A percentile compares a stretch with the other conserved stretches of the same genome.
These are phyloP conservation scores for Picathartes gymnocephalus DNA, from an alignment of 2,113 vertebrate species.

Conservation along the genomic window DNA sequence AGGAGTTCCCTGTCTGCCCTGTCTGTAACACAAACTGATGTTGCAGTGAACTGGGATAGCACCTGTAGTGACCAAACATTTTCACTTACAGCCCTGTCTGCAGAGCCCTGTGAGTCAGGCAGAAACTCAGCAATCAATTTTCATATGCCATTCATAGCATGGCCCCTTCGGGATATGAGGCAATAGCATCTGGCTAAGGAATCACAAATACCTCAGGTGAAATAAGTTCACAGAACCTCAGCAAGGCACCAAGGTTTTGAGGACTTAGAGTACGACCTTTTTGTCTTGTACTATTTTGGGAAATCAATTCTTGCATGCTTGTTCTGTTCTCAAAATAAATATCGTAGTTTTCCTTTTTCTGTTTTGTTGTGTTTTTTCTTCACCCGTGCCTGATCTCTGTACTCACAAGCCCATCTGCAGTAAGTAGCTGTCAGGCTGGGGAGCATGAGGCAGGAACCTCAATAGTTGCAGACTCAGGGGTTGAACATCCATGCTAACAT, in stretches of 20 bases:
- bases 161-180: not conserved
- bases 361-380: not conserved
- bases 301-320: not conserved
- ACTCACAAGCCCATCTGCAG: not conserved
- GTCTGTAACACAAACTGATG: not conserved
- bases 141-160: not conserved
- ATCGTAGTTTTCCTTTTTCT: not conserved
- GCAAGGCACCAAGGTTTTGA: not conserved
- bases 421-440: not conserved
- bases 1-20: not conserved
- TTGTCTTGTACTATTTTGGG: not conserved
- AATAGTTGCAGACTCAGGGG: not conserved
- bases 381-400: not conserved
- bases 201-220: not conserved
- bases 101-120: not conserved
- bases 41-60: rapidly evolving
- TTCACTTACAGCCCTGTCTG: not conserved
- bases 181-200: not conserved
- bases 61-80: rapidly evolving
- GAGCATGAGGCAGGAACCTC: not conserved
- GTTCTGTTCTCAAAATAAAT: not conserved
- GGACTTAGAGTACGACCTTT: not conserved
- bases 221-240: not conserved
- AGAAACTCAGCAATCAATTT: not conserved
- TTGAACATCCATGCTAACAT: not conserved